Percentiles rank a stretch among this genome's conserved stretches.
phyloP scores from a whole-genome alignment of 1,140 invertebrate species.

The Ectropis grisescens region DNA sequence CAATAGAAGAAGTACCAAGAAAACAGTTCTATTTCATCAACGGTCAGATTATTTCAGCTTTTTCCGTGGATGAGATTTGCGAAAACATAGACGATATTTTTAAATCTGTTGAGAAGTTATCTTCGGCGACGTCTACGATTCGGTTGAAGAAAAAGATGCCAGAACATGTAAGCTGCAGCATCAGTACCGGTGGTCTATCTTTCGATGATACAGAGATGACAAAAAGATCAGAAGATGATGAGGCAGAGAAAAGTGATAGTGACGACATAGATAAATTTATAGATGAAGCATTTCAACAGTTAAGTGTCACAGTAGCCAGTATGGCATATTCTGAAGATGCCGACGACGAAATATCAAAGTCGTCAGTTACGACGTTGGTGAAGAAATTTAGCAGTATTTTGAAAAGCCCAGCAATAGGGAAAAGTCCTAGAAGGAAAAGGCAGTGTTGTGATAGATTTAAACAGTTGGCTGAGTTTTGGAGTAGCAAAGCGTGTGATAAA shows the following conservation, averaged over 20 bases:
- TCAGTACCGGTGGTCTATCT: conserved; percentile 33
- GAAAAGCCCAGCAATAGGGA: conserved; percentile 22
- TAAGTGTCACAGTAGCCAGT: conserved; percentile 23
- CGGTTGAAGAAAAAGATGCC: conserved; percentile 19
- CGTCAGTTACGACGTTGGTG: conserved; percentile 45
- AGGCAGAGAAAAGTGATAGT: conserved; percentile 13
- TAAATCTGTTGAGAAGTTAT: conserved; percentile 45
- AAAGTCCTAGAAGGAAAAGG: conserved; percentile 26
- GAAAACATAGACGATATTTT: conserved; percentile 48
- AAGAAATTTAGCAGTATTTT: conserved; percentile 39
- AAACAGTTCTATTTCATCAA: conserved; percentile 33
- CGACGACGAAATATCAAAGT: conserved; percentile 24
- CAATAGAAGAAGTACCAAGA: conserved; percentile 1
- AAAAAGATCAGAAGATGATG: conserved; percentile 1
- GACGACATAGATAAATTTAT: conserved; percentile 38
- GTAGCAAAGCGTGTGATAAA: conserved; percentile 25
- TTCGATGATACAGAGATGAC: conserved; percentile 35
- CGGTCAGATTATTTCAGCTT: conserved; percentile 39
- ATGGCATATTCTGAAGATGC: conserved; percentile 10
- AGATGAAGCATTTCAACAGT: conserved; percentile 41
- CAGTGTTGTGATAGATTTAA: conserved; percentile 40
- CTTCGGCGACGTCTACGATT: conserved; percentile 29
- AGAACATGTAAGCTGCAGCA: conserved; percentile 40
- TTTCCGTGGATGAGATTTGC: conserved; percentile 47
- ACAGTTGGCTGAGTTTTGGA: conserved; percentile 50